Evolutionary conservation across 2,797 vertebrate genomes (phyloP).

Genomic region (Fistularia commersonii): DNA sequence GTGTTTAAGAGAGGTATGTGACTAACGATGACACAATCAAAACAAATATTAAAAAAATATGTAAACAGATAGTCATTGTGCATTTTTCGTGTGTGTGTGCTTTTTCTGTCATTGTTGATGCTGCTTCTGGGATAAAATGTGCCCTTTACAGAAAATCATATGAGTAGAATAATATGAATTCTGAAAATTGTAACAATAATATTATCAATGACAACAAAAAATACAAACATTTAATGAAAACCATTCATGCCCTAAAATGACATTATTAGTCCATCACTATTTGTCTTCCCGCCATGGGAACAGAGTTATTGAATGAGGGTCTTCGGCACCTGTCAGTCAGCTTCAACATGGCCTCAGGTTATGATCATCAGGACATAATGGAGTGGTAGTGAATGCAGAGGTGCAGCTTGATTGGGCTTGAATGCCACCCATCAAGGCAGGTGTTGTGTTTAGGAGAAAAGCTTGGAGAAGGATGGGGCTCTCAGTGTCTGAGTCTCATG

Average conservation of each 20-base stretch:
- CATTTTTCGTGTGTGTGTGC: conserved; percentile 76
- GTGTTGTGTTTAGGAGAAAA: conserved; percentile 12
- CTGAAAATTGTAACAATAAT: conserved; percentile 67
- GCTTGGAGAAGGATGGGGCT: conserved; percentile 32
- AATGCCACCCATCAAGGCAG: conserved; percentile 34
- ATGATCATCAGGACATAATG: conserved; percentile 21
- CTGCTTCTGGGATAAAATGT: conserved; percentile 76
- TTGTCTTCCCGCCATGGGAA: conserved; percentile 45
- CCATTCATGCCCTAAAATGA: conserved; percentile 62
- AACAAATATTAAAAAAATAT: conserved; percentile 59
- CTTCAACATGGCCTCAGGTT: conserved; percentile 40
- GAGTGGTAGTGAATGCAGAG: conserved; percentile 40
- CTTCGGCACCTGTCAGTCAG: conserved; percentile 38
- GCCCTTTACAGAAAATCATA: conserved; percentile 77
- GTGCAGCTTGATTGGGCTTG: conserved; percentile 36
- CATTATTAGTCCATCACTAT: conserved; percentile 58
- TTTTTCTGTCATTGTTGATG: conserved; percentile 68
- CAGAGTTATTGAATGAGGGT: conserved; percentile 51
- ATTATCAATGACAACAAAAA: conserved; percentile 68
- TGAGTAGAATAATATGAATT: conserved; percentile 71
- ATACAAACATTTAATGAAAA: conserved; percentile 71
- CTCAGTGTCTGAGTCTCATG: conserved; percentile 57
- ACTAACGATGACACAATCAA: conserved; percentile 21
- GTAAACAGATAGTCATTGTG: conserved; percentile 80
- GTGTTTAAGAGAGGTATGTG: conserved; percentile 46